Base-by-base conservation (phyloP, 1,140 invertebrate species). In the Leucophenga varia region DNA sequence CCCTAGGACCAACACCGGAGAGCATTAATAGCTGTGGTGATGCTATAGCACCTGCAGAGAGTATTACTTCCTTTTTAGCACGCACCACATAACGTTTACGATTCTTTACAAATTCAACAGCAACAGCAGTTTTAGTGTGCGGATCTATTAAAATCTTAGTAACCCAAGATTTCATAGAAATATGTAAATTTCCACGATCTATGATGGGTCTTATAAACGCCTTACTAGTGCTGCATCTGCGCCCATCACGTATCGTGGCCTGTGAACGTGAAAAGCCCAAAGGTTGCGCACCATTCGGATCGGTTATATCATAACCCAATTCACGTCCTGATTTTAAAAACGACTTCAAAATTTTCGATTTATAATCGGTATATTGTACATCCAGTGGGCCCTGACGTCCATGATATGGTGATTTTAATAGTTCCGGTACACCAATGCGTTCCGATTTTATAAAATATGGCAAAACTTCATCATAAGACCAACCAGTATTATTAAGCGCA, bases 381-480 rank as follows among this genome's bases (percentile, higher is more conserved):
- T 87, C 82, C 44, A 90, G 61, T 48, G 84, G 84, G 1, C 90
- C 90, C 10, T 79, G 75, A 37, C 61, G 77, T 1, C 84, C 82
- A 55, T 89, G 87, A 65, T 82, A 88, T 1, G 77, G 75, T 2
- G 83, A 84, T 68, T 79, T 80, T 55, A 55, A 76, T 21, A 80
- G 52, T 54, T 78, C 69, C 46, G 76, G 53, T 55, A 81, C 81
- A 50, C 71, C 73, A 42, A 83, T 77, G 49, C 86, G 85, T 76
- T 93, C 90, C 0, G 85, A 86, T 69, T 91, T 92, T 19, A 82
- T 81, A 59, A 95, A 95, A 72, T 93, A 94, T 0, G 85, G 87
- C 7, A 93, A 61, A 0, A 94, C 80, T 41, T 93, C 85, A 1
- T 84, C 74, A 69, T 91, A 97, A 16, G 85, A 84, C 95, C 95